Percentiles rank a stretch among this genome's conserved stretches.
These are phyloP conservation scores for Oriolus oriolus DNA, from an alignment of 2,113 vertebrate species.

Conservation along the genomic window DNA sequence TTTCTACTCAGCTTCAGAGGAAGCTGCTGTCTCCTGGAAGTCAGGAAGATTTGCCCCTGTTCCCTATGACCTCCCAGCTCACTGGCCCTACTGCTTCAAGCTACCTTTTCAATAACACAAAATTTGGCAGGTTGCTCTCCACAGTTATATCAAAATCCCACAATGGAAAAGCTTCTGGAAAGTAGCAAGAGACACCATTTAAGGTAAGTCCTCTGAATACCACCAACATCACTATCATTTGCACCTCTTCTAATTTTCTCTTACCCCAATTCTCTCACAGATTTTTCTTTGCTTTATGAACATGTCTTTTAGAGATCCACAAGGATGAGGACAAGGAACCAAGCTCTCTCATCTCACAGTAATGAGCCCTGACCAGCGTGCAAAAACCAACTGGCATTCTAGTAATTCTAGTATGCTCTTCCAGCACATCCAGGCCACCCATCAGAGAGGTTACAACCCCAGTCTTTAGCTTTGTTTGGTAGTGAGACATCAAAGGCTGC, in stretches of 20 bases:
- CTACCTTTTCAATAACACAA: not conserved
- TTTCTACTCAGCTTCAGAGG: not conserved
- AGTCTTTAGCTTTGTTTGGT: not conserved
- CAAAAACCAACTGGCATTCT: not conserved
- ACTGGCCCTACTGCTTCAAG: not conserved
- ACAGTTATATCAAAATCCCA: not conserved
- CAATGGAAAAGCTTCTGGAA: not conserved
- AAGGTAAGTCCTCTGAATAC: not conserved
- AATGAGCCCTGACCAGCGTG: not conserved
- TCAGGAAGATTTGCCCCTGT: not conserved
- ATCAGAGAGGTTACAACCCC: not conserved
- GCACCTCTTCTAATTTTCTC: not conserved
- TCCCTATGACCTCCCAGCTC: not conserved
- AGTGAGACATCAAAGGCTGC: not conserved
- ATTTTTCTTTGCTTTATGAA: not conserved
- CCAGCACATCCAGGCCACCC: not conserved
- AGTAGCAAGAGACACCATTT: not conserved
- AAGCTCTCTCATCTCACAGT: not conserved
- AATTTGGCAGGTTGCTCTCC: not conserved
- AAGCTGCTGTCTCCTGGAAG: not conserved
- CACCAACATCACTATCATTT: not conserved
- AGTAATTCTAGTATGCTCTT: not conserved
- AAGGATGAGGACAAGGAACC: not conserved
- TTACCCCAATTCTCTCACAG: not conserved
- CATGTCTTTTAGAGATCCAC: not conserved